These are phyloP conservation scores for Nematostella vectensis DNA, from an alignment of 92 coral and sea anemone species.

Conservation along the genomic window DNA sequence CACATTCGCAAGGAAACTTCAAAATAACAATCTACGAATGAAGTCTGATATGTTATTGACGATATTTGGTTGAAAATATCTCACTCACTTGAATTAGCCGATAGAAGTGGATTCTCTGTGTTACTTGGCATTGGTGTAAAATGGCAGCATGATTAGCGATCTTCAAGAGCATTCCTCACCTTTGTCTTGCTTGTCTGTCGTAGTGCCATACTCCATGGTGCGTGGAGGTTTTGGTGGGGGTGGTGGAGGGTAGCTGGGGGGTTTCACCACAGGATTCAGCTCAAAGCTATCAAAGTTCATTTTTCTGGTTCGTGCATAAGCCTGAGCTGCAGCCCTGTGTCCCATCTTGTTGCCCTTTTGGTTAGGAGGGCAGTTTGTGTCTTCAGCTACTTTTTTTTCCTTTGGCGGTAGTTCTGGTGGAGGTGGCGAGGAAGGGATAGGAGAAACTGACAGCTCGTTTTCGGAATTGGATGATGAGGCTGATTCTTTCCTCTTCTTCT, in stretches of 20 bases:
- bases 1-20: too few relatives aligned
- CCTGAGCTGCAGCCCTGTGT: slow-evolving; percentile 60
- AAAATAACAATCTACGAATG: too few relatives aligned
- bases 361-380: slow-evolving; percentile 16
- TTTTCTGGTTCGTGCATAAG: slow-evolving; percentile 62
- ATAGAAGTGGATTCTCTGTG: too few relatives aligned
- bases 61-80: too few relatives aligned
- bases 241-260: slow-evolving; percentile 12
- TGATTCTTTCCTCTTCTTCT: background rate
- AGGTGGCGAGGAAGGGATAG: background rate
- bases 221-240: slow-evolving; percentile 30
- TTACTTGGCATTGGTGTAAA: too few relatives aligned
- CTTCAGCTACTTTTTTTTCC: slow-evolving; percentile 1
- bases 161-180: too few relatives aligned
- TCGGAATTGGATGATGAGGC: background rate
- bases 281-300: slow-evolving; percentile 70
- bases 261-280: slow-evolving; percentile 25
- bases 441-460: background rate
- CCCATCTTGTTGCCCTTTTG: slow-evolving; percentile 28
- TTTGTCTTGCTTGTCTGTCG: too few relatives aligned
- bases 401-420: slow-evolving; percentile 11
- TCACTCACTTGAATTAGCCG: too few relatives aligned
- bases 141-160: too few relatives aligned
- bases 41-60: too few relatives aligned
- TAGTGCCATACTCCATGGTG: slow-evolving; percentile 12